Evolutionary conservation across 2,797 vertebrate genomes (phyloP), one percentile per base, ranked within the genome.

Genomic region (Petrocephalus schoutedeni): DNA sequence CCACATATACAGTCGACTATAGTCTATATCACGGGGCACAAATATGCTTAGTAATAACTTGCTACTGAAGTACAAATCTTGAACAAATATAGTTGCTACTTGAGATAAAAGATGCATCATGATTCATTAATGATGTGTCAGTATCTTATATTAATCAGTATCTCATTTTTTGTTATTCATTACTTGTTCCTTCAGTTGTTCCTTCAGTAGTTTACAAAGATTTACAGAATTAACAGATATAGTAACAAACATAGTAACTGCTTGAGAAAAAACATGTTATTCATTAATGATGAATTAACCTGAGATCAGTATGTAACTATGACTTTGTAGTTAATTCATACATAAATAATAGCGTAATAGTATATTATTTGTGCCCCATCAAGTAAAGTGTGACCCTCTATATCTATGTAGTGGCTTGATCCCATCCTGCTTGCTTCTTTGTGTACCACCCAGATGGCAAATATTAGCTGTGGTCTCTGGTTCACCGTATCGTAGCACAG

Each of bases 391-490:
- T 16, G 5, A 56, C 16, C 53, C 10, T 59, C 32, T 59, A 9
- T 41, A 16, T 45, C 58, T 57, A 23, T 49, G 21, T 58, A 32
- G 12, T 8, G 32, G 16, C 1, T 64, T 23, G n/a, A 28, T 67
- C n/a, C 45, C 58, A n/a, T 64, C 58, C 59, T 51, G 56, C 14
- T 36, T 45, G 14, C 16, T 4, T 58, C 86, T 61, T 85, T 58
- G 14, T 51, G n/a, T 85, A 71, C 87, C 28, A 91, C 94, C 94
- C 96, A 96, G 95, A 95, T 96, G 96, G 95, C 95, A 95, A 94
- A 94, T 94, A 95, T 96, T 96, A 96, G 95, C 94, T 95, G 93
- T 95, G 95, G 94, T 95, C 95, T 95, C 87, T 85, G 0, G 91
- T 92, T 92, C 93, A 91, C 92, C 94, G 91, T 94, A 94, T 95